Conservation (phyloP, 2,797 vertebrate species). For the Acipenser transmontanus region DNA sequence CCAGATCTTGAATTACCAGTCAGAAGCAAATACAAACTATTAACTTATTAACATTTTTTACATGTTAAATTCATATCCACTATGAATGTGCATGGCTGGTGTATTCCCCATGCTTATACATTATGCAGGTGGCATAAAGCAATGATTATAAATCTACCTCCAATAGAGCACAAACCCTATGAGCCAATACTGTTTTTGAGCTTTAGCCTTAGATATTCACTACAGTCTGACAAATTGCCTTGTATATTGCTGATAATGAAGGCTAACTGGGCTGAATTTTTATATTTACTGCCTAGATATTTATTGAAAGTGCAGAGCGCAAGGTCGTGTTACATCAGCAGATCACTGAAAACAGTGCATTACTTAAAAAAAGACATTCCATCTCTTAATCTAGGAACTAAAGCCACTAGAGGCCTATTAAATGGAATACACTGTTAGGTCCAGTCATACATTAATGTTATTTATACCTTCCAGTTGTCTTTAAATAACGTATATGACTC, state of each 20-base stretch:
- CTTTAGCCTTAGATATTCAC: conserved; percentile 30
- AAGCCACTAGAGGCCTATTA: conserved; percentile 57
- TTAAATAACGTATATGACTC: not conserved
- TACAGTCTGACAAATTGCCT: conserved; percentile 37
- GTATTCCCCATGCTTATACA: conserved; percentile 28
- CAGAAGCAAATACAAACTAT: conserved; percentile 17
- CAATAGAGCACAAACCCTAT: conserved; percentile 26
- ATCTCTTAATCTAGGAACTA: conserved; percentile 36
- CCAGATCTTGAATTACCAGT: conserved; percentile 17
- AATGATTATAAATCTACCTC: conserved; percentile 37
- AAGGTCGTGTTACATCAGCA: conserved; percentile 35
- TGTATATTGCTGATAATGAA: conserved; percentile 38
- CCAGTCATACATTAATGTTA: conserved; percentile 50
- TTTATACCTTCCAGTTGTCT: conserved; percentile 44
- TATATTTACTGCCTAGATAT: conserved; percentile 36
- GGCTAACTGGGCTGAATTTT: conserved; percentile 45
- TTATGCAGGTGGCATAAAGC: conserved; percentile 29
- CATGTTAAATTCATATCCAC: conserved; percentile 25
- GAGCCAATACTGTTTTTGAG: conserved; percentile 25
- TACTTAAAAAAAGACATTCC: conserved; percentile 26
- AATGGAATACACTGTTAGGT: conserved; percentile 46
- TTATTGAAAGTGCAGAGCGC: conserved; percentile 28
- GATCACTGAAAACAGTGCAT: conserved; percentile 30
- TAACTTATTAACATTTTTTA: conserved; percentile 31
- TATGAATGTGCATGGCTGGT: conserved; percentile 24